Base-by-base conservation (phyloP, 2,797 vertebrate genomes). In the Rachycentron canadum region DNA sequence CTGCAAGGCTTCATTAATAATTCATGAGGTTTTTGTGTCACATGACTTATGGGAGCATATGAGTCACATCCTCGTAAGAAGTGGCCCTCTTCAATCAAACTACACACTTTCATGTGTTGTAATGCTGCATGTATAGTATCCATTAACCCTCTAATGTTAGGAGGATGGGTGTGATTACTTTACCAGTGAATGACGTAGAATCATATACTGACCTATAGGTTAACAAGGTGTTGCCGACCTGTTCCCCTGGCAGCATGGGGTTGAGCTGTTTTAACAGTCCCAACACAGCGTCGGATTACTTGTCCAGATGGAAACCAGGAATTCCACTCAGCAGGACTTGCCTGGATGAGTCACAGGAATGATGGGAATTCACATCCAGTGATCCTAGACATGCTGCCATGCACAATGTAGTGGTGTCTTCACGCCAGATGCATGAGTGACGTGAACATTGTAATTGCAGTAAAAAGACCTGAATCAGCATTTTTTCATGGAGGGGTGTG, bases 321-420 rank as follows among this genome's bases (percentile, higher is more conserved):
- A 93, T 88, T 86, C 73, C 57, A 62, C 86, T 89, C 78, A 86
- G 73, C 86, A 53, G 50, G 45, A 86, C 47, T 43, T 76, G 64
- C 32, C 14, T 41, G 63, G 17, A 26, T 94, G 92, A 94, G 76
- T 92, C 91, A 94, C 16, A 88, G 82, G 88, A 89, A 93, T 92
- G 88, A 88, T 52, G 78, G 86, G 89, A 93, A 93, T 91, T 79
- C n/a, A 3, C 47, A 55, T 69, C 58, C 6, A 72, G 21, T 69
- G 78, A 87, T 84, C 43, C 64, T 70, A 30, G 78, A 47, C 52
- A 16, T 66, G 63, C 69, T 75, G 64, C 36, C 16, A 30, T 81
- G 62, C 58, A 62, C n/a, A 10, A 49, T 0, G 32, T 38, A 13
- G n/a, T 63, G 21, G 60, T 76, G 43, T 60, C 85, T 84, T 76